Base-by-base conservation (phyloP, 2,888 invertebrate genomes). In the Alitta virens region DNA sequence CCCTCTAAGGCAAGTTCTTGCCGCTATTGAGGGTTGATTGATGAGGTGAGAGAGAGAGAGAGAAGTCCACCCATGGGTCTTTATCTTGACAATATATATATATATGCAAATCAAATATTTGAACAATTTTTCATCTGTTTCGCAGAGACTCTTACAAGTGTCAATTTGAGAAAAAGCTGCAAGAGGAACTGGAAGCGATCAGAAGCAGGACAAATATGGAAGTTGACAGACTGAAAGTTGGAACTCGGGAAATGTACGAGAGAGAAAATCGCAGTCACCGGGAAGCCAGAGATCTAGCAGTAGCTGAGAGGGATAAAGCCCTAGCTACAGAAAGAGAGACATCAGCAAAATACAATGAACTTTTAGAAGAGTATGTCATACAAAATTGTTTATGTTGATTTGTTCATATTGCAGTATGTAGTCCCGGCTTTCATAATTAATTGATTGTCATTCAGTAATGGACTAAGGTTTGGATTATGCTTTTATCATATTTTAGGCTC, bases 171-270 rank as follows among this genome's bases (percentile, higher is more conserved):
- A 74, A 70, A 50, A 78, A 78, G 65, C 70, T 82, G 21, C 68
- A 72, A 46, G 77, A 77, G 27, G 81, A 82, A 60, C 63, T 82
- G 42, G 78, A 79, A 42, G 71, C 75, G 63, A 77, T 82, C 14
- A 66, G 79, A 53, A 68, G 74, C 0, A 68, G 75, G 33, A 81
- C 80, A 25, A 76, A 79, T 50, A 62, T 71, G 1, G 82, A 82
- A 65, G 78, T 82, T 40, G 82, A 81, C 60, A 68, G 79, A 25
- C 72, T 82, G 14, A 72, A 79, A 38, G 74, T 76, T 2, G 74
- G 73, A 46, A 78, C 78, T 18, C 76, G 75, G 60, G 79, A 81
- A 62, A 78, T 81, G 76, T 81, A 77, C 71, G 82, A 82, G 62
- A 69, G 80, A 63, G 82, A 82, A 70, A 80, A 80, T 66, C 75